Conservation (phyloP, 2,888 invertebrate species). For the Hirtodrosophila histrioides region DNA sequence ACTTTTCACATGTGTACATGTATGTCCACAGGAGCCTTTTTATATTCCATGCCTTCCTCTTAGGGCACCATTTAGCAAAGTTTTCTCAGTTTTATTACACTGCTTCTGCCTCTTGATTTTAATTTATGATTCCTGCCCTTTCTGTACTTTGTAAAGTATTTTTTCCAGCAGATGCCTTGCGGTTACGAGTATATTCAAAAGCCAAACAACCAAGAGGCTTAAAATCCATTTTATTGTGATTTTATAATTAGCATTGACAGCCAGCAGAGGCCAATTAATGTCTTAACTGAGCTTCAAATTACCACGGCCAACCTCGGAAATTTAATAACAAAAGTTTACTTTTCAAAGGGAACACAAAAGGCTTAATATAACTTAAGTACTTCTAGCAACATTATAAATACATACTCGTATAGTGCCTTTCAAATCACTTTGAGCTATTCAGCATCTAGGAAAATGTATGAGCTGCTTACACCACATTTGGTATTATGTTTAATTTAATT, state of each 20-base stretch:
- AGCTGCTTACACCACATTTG: too few relatives aligned
- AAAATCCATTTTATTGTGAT: too few relatives aligned
- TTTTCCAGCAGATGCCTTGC: slow-evolving; percentile 8
- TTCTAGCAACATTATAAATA: too few relatives aligned
- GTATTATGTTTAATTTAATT: too few relatives aligned
- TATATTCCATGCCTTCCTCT: slow-evolving; percentile 18
- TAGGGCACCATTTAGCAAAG: slow-evolving; percentile 19
- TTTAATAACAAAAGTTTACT: too few relatives aligned
- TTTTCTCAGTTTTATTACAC: slow-evolving; percentile 39
- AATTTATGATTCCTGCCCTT: slow-evolving; percentile 57
- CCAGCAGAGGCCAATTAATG: slow-evolving; percentile 23
- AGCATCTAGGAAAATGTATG: too few relatives aligned
- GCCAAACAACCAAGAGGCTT: too few relatives aligned
- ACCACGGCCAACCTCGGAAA: background rate
- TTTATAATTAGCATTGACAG: too few relatives aligned
- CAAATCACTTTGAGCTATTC: too few relatives aligned
- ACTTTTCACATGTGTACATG: slow-evolving; percentile 16
- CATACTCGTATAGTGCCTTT: too few relatives aligned
- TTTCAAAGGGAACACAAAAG: too few relatives aligned
- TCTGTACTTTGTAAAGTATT: slow-evolving; percentile 12
- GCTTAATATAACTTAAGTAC: too few relatives aligned
- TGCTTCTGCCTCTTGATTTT: slow-evolving; percentile 49
- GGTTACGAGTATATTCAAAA: background rate
- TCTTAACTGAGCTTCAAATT: background rate
- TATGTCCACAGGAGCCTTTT: slow-evolving; percentile 18